Percentiles rank a stretch among this genome's conserved stretches.
Conservation (phyloP, 2,888 invertebrate genomes). For the Hedychridium roseum region DNA sequence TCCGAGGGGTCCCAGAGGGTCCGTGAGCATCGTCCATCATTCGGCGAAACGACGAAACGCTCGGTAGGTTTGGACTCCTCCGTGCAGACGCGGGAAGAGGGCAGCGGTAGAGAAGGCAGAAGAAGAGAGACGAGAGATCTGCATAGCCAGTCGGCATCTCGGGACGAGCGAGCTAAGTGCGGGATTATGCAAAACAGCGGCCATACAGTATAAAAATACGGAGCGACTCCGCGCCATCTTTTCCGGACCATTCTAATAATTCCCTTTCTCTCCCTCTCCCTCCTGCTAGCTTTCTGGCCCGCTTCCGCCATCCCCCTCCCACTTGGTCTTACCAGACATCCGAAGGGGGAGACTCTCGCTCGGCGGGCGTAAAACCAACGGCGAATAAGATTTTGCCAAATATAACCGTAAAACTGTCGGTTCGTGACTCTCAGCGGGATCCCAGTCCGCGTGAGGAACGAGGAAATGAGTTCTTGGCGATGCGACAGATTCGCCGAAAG, state of each 20-base stretch:
- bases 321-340: slow-evolving; percentile 1
- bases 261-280: slow-evolving; percentile 46
- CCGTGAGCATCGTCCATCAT: slow-evolving; percentile 54
- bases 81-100: slow-evolving; percentile 21
- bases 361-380: slow-evolving; percentile 4
- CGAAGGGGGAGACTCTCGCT: too few species aligned
- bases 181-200: slow-evolving; percentile 65
- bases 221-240: slow-evolving; percentile 65
- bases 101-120: slow-evolving; percentile 18
- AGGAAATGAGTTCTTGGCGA: too few species aligned
- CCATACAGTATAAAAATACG: slow-evolving; percentile 66
- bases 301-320: slow-evolving; percentile 3
- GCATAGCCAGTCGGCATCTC: slow-evolving; percentile 59
- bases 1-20: slow-evolving; percentile 23
- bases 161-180: slow-evolving; percentile 64
- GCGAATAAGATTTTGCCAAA: slow-evolving; percentile 28
- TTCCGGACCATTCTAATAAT: slow-evolving; percentile 65
- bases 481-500: too few species aligned
- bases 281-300: slow-evolving; percentile 26
- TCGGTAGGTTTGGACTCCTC: slow-evolving; percentile 52
- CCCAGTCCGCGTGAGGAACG: too few species aligned
- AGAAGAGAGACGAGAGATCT: slow-evolving; percentile 45
- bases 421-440: too few species aligned
- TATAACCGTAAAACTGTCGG: slow-evolving; percentile 41
- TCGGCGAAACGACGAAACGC: slow-evolving; percentile 50